A percentile compares a stretch with the other conserved stretches of the same genome.
Evolutionary conservation across 2,797 vertebrate genomes (phyloP).

Genomic region (Chaenodraco wilsoni): DNA sequence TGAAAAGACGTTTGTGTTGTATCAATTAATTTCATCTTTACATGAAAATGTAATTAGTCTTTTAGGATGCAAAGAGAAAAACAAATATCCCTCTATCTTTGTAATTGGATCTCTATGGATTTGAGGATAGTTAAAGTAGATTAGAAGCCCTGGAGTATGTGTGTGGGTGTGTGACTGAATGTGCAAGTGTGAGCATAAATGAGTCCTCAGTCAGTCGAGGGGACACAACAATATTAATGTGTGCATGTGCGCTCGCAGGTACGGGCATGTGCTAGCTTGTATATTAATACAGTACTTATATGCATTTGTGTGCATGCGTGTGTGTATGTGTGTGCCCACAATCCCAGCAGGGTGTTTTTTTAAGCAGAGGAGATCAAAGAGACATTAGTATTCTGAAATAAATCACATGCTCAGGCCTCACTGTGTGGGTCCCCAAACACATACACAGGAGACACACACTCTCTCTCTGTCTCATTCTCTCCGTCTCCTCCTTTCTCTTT

Average conservation of each 20-base stretch:
- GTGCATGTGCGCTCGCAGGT: constrained; percentile 47
- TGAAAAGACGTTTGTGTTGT: constrained; percentile 80
- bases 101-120: constrained; percentile 84
- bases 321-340: constrained; percentile 18
- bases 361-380: constrained; percentile 81
- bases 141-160: constrained; percentile 71
- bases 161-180: constrained; percentile 22
- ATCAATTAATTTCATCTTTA: constrained; percentile 82
- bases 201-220: constrained; percentile 56
- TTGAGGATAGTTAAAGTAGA: constrained; percentile 82
- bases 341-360: constrained; percentile 76
- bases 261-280: constrained; percentile 33
- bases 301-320: constrained; percentile 47
- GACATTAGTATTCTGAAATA: constrained; percentile 85
- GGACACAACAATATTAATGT: constrained; percentile 67
- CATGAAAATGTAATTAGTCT: constrained; percentile 84
- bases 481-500: constrained; percentile 61
- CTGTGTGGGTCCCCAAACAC: constrained; percentile 76
- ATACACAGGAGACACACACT: constrained; percentile 67
- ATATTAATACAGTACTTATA: constrained; percentile 54
- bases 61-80: constrained; percentile 80
- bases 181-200: constrained; percentile 59
- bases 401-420: constrained; percentile 79
- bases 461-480: constrained; percentile 50
- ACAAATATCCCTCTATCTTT: constrained; percentile 83